These are phyloP conservation scores for Bubo bubo DNA, from an alignment of 2,113 vertebrate species.

Conservation along the genomic window DNA sequence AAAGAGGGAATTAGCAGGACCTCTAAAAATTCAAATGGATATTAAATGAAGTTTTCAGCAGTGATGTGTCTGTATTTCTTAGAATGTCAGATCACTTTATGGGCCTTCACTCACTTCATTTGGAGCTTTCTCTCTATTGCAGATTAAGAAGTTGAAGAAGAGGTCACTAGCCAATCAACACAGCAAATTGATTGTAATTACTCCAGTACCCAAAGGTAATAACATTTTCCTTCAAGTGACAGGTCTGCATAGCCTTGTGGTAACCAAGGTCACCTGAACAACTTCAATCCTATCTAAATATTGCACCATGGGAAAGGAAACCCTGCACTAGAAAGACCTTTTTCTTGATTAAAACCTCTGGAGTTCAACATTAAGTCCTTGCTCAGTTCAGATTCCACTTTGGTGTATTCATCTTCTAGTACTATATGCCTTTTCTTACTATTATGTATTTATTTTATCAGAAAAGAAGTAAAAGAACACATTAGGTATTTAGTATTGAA, in stretches of 20 bases:
- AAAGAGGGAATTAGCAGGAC: neutral
- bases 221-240: neutral
- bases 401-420: neutral
- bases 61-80: neutral
- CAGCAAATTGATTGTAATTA: constrained; percentile 31
- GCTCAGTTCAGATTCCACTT: neutral
- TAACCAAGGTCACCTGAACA: constrained; percentile 7
- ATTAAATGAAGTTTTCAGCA: neutral
- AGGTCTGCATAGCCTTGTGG: neutral
- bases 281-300: neutral
- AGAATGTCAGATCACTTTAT: neutral
- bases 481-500: neutral
- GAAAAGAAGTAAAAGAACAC: neutral
- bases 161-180: neutral
- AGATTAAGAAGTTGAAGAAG: neutral
- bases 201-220: neutral
- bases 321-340: neutral
- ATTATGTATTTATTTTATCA: neutral
- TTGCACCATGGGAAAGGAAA: neutral
- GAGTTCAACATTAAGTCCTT: neutral
- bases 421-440: neutral
- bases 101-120: neutral
- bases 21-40: neutral
- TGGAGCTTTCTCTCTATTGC: neutral
- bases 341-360: neutral